Base-by-base conservation (phyloP, 2,797 vertebrate genomes). In the Hyperoplus lanceolatus region DNA sequence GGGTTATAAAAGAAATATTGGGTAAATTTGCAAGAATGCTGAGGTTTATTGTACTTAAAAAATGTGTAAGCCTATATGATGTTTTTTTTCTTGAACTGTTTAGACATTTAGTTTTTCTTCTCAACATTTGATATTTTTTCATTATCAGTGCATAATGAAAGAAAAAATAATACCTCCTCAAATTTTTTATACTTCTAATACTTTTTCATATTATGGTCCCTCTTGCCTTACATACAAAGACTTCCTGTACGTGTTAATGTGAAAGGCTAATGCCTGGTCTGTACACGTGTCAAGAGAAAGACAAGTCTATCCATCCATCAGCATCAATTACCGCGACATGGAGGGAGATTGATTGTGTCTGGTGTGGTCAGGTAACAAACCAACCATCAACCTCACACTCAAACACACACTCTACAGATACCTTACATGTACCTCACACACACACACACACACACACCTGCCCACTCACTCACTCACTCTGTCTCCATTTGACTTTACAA, bases 361-460 rank as follows among this genome's bases (percentile, higher is more conserved):
- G 85, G 29, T 73, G 90, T 86, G 92, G 90, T 94, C 94, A 91
- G 81, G 86, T 91, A 84, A 90, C 88, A 86, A 87, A 87, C 69
- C 74, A 76, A 58, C 77, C 81, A 41, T 54, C 84, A 3, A 29
- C 90, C 75, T 55, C 73, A 76, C 77, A 75, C 83, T 71, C 42
- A 5, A 79, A 75, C 80, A 79, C 81, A 72, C 80, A 67, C 81
- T 54, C 55, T 46, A 36, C 78, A 80, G 86, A 84, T 90, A 55
- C 83, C 70, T 87, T 88, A 81, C 81, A 84, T 73, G 80, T 41
- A 73, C 54, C 87, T 70, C 75, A 70, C 82, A 84, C 68, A 87
- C 1, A 21, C n/a, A 29, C 29, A 29, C 29, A 29, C 75, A 70
- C 82, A 84, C 68, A 87, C 80, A 80, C 86, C 81, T 73, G 78